A percentile compares a stretch with the other conserved stretches of the same genome.
phyloP scores from a whole-genome alignment of 53 echinoderm and acorn worm species.

The Mesocentrotus franciscanus region DNA sequence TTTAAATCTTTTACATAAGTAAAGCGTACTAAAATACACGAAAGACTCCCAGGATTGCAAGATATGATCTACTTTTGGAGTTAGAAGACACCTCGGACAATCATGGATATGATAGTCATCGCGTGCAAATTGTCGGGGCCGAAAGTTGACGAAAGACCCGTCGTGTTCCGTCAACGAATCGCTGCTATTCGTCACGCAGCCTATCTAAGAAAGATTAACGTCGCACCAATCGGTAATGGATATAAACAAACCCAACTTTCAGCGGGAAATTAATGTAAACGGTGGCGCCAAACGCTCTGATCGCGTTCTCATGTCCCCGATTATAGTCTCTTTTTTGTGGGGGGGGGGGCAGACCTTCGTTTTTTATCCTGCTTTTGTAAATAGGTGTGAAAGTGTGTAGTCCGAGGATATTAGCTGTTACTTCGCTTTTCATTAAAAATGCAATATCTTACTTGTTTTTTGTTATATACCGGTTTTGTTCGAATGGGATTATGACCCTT shows the following conservation, averaged over 20 bases:
- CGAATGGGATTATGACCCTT: not conserved
- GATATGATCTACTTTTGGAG: too few species aligned
- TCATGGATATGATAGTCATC: not conserved
- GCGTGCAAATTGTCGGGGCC: not conserved
- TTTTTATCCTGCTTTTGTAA: not conserved
- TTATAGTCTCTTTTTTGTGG: too few species aligned
- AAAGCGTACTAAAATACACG: too few species aligned
- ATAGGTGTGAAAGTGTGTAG: slow-evolving; percentile 18
- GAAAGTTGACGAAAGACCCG: slow-evolving; percentile 26
- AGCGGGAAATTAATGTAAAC: slow-evolving; percentile 63
- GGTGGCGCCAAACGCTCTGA: slow-evolving; percentile 45
- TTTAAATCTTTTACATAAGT: too few species aligned
- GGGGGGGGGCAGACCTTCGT: too few species aligned
- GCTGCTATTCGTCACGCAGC: slow-evolving; percentile 32
- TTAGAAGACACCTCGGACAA: not conserved
- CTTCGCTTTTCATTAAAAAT: not conserved
- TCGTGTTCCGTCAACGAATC: slow-evolving; percentile 16
- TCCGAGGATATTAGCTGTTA: not conserved
- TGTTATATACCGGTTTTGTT: not conserved
- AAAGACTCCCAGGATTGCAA: too few species aligned
- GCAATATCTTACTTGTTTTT: not conserved
- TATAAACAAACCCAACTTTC: slow-evolving; percentile 67
- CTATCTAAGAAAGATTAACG: slow-evolving; percentile 54
- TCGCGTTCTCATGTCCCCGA: slow-evolving; percentile 4
- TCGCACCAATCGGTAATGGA: slow-evolving; percentile 58